Conservation (phyloP, 2,888 invertebrate species). For the Hypselothyrea guttata region DNA sequence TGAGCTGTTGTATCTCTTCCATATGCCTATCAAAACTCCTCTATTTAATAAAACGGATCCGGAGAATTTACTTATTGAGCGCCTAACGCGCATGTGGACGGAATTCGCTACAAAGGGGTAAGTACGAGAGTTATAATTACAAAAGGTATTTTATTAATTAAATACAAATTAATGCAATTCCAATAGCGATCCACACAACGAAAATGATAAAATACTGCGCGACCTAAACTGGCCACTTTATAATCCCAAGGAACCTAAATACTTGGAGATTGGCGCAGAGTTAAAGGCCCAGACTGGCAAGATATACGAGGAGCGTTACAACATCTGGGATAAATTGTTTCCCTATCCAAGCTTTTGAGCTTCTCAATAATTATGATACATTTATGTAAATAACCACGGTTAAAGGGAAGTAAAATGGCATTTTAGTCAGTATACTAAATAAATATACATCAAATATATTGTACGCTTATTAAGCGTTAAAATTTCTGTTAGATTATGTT, state of each 20-base stretch:
- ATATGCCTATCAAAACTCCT: slow-evolving; percentile 73
- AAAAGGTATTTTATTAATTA: background rate
- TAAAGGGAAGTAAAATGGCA: too few species aligned
- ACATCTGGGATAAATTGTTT: slow-evolving; percentile 66
- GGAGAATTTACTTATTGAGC: slow-evolving; percentile 82
- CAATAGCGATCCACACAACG: slow-evolving; percentile 78
- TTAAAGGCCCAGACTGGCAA: slow-evolving; percentile 64
- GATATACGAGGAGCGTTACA: slow-evolving; percentile 59
- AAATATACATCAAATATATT: too few species aligned
- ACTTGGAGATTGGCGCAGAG: slow-evolving; percentile 76
- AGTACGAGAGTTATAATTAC: too few species aligned
- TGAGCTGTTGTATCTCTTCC: slow-evolving; percentile 83
- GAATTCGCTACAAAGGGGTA: slow-evolving; percentile 81
- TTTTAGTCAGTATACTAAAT: background rate
- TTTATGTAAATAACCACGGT: too few species aligned
- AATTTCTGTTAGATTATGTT: too few species aligned
- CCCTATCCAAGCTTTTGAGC: slow-evolving; percentile 44
- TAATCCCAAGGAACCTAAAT: slow-evolving; percentile 50
- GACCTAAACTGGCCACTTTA: slow-evolving; percentile 72
- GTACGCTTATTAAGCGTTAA: too few species aligned
- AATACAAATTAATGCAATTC: background rate
- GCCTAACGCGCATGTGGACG: slow-evolving; percentile 82
- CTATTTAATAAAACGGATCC: slow-evolving; percentile 79
- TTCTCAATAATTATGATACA: background rate
- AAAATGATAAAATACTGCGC: slow-evolving; percentile 66